Conservation (phyloP, 2,113 vertebrate genomes). For the Cisticola juncidis region DNA sequence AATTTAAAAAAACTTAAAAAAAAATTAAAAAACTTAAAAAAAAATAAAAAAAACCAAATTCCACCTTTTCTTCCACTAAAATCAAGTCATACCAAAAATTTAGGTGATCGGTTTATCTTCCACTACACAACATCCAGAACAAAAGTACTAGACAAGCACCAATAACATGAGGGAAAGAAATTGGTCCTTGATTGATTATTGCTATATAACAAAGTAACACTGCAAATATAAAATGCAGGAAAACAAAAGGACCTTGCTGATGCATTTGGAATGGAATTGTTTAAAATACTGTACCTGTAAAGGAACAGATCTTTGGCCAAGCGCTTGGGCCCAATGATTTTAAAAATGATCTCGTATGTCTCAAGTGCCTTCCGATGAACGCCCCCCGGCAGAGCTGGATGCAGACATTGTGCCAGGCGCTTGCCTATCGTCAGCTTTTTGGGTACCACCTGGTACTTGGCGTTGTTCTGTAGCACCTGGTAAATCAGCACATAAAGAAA, state of each 20-base stretch:
- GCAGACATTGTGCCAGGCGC: slow-evolving; percentile 96
- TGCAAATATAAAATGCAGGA: neutral
- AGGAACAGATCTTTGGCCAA: slow-evolving; percentile 98
- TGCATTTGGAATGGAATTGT: neutral
- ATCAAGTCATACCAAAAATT: neutral
- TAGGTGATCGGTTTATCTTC: neutral
- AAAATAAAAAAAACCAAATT: too few species aligned
- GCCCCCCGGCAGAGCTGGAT: slow-evolving; percentile 94
- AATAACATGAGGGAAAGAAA: neutral
- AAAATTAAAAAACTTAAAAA: too few species aligned
- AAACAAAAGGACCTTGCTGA: neutral
- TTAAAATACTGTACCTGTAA: slow-evolving; percentile 83
- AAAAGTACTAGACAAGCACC: neutral
- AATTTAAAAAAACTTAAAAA: too few species aligned
- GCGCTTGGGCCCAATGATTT: slow-evolving; percentile 98
- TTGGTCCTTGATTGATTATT: rapidly evolving
- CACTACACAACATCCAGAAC: neutral
- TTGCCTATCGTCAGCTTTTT: slow-evolving; percentile 98
- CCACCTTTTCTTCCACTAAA: neutral
- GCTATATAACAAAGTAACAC: neutral
- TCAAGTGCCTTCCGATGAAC: slow-evolving; percentile 98
- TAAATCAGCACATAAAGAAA: neutral
- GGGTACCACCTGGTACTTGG: slow-evolving; percentile 96
- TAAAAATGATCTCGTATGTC: slow-evolving; percentile 98
- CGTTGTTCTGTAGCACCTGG: slow-evolving; percentile 96